Base-by-base conservation (phyloP, 2,113 vertebrate species). In the Syrmaticus mikado region DNA sequence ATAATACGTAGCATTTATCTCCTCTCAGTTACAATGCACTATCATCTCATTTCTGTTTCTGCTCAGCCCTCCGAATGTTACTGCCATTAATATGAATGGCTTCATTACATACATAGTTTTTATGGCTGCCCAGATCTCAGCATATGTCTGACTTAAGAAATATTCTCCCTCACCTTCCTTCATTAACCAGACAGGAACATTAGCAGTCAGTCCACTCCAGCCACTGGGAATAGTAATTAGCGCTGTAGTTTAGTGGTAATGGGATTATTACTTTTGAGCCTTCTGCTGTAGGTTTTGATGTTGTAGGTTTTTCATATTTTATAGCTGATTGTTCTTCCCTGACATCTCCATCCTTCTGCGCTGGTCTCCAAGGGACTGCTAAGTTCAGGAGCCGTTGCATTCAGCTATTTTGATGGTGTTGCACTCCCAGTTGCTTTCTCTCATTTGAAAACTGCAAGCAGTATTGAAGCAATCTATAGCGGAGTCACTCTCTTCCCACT, bases 141-240 rank as follows among this genome's bases (percentile, higher is more conserved):
- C 93, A 96, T 85, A 95, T 95, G 93, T 87, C 92, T 90, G 94
- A 79, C 76, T 90, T 85, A 74, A 74, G 92, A 95, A 94, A 80
- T 94, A 92, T 87, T 93, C 94, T 95, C 57, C 89, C 82, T 95
- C 85, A 87, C 92, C 90, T 95, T 93, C 94, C 92, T 95, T 96
- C 87, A 92, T 97, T 96, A 96, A 92, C 79, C 77, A 95, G 80
- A 48, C 57, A 94, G 77, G 87, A 89, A 60, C 92, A 95, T 95
- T 95, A 96, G 95, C 80, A 95, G 89, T 91, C 93, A 86, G 95
- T 95, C 93, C 93, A 87, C 88, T 94, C 89, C 82, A 91, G 67
- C 93, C 72, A 93, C 79, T 85, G 93, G 96, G 90, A 96, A 88
- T 58, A 95, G 93, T 92, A 97, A 95, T 97, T 95, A 96, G 89